These are phyloP conservation scores for Paramuricea clavata DNA, from an alignment of 92 coral and sea anemone genomes.

Conservation along the genomic window DNA sequence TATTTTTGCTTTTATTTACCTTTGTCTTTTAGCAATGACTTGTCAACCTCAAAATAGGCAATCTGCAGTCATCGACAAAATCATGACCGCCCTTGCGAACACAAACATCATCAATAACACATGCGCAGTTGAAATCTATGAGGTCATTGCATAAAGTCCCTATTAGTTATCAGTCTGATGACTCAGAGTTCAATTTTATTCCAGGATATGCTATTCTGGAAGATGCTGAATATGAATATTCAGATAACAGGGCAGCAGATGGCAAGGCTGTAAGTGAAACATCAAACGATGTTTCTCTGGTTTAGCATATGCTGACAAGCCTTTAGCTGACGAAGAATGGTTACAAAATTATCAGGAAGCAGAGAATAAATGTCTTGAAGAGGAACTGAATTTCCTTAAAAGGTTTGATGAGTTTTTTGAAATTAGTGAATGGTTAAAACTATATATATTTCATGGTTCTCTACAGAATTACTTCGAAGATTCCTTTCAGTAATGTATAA, in stretches of 20 bases:
- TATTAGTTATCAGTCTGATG: background rate
- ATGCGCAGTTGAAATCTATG: too few species aligned
- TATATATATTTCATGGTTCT: too few species aligned
- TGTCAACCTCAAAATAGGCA: too few species aligned
- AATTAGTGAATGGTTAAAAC: background rate
- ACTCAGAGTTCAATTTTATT: background rate
- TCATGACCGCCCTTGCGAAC: too few species aligned
- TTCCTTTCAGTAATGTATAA: too few species aligned
- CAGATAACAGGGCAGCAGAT: background rate
- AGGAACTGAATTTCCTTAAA: background rate
- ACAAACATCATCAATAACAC: too few species aligned
- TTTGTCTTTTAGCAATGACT: too few species aligned
- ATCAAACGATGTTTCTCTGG: background rate
- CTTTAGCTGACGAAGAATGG: too few species aligned
- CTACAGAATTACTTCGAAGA: too few species aligned
- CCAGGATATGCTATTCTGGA: background rate
- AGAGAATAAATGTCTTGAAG: background rate
- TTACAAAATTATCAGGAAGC: background rate
- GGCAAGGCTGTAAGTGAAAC: background rate
- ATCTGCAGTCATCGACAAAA: too few species aligned
- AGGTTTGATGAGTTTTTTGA: background rate
- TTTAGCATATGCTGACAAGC: slow-evolving; percentile 22
- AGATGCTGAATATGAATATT: background rate
- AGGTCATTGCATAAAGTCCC: too few species aligned
- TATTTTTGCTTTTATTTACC: too few species aligned